phyloP scores from a whole-genome alignment of 1,140 invertebrate species.

The Papilio aristodemus region DNA sequence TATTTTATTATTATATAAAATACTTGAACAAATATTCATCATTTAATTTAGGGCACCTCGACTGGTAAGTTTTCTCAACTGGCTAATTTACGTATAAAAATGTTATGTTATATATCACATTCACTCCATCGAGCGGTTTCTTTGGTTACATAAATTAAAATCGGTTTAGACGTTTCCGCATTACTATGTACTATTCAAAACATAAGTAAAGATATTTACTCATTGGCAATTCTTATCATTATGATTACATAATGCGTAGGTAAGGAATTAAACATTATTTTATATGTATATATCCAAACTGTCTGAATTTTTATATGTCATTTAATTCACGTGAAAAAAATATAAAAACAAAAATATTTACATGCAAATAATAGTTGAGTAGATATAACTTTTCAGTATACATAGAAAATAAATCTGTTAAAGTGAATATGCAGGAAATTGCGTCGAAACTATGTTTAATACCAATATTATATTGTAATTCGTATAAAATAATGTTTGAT shows the following conservation, averaged over 20 bases:
- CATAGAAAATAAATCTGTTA: too few species aligned
- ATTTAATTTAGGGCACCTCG: neutral
- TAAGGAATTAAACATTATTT: neutral
- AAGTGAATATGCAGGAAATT: too few species aligned
- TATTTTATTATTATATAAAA: too few species aligned
- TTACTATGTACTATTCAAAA: neutral
- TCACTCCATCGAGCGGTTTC: neutral
- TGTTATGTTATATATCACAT: neutral
- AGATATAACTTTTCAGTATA: too few species aligned
- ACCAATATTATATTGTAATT: too few species aligned
- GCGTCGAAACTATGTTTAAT: too few species aligned
- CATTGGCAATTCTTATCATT: neutral
- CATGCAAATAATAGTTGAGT: neutral
- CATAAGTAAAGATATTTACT: conserved; percentile 4
- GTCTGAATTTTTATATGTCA: neutral
- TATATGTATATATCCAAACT: too few species aligned
- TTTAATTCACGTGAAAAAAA: neutral
- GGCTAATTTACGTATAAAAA: conserved; percentile 7
- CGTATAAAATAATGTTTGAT: too few species aligned
- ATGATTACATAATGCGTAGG: neutral
- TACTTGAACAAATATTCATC: neutral
- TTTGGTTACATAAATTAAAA: conserved; percentile 7
- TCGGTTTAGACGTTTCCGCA: conserved; percentile 3
- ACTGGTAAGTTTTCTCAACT: neutral
- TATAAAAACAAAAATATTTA: neutral